Percentiles rank a stretch among this genome's conserved stretches.
These are phyloP conservation scores for Aphidius ervi DNA, from an alignment of 1,140 invertebrate genomes.

Conservation along the genomic window DNA sequence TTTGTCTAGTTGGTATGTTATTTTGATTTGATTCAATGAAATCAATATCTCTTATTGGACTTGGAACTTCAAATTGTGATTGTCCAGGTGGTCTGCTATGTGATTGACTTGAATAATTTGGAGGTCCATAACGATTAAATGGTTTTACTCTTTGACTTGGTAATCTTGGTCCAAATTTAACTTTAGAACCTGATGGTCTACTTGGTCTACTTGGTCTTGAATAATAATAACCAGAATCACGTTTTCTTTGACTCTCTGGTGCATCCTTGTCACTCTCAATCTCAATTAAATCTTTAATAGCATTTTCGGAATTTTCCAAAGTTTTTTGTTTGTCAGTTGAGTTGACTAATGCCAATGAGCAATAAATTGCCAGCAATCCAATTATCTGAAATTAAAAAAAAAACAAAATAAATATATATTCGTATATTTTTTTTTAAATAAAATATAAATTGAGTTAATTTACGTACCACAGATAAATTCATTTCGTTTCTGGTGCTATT, in stretches of 20 bases:
- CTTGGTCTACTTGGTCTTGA: conserved; percentile 23
- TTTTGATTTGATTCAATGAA: conserved; percentile 44
- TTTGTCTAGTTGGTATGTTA: conserved; percentile 39
- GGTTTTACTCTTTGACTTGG: conserved; percentile 34
- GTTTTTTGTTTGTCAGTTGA: too few species aligned
- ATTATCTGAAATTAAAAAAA: too few species aligned
- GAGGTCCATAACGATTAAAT: conserved; percentile 41
- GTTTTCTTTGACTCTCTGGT: conserved; percentile 35
- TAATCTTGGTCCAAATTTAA: conserved; percentile 9
- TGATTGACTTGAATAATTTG: conserved; percentile 9
- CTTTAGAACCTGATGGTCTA: conserved; percentile 20
- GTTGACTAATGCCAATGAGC: too few species aligned
- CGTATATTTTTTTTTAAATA: too few species aligned
- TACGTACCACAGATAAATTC: too few species aligned
- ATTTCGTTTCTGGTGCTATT: too few species aligned
- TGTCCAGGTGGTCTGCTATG: background rate
- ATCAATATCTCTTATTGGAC: conserved; percentile 33
- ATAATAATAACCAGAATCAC: conserved; percentile 42
- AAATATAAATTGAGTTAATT: too few species aligned
- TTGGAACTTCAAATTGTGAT: conserved; percentile 32
- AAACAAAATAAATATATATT: too few species aligned
- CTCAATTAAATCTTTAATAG: conserved; percentile 25
- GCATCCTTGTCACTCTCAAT: conserved; percentile 15
- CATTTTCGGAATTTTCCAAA: background rate
- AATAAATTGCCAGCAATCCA: too few species aligned